Evolutionary conservation across 2,113 vertebrate genomes (phyloP).

Genomic region (Malurus cyaneus): DNA sequence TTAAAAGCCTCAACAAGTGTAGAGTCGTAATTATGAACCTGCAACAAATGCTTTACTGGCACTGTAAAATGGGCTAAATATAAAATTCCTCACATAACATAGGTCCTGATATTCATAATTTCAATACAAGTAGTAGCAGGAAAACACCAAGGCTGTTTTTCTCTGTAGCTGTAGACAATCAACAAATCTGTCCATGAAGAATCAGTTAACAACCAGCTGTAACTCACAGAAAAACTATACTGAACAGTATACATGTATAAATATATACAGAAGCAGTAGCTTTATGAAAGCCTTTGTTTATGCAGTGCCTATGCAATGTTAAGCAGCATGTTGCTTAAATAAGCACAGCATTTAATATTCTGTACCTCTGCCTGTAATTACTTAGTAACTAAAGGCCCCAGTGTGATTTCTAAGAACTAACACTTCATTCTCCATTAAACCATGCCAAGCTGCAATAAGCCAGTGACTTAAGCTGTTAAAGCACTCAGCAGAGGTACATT

Average conservation of each 20-base stretch:
- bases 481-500: neutral
- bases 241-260: neutral
- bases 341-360: slow-evolving; percentile 27
- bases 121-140: neutral
- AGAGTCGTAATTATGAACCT: neutral
- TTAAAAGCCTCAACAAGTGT: neutral
- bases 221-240: neutral
- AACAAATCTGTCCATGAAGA: neutral
- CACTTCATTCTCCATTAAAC: neutral
- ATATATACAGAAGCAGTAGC: neutral
- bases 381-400: neutral
- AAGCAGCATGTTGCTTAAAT: neutral
- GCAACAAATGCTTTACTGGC: neutral
- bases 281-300: neutral
- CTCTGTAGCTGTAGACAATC: neutral
- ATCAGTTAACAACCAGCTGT: neutral
- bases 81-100: neutral
- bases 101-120: neutral
- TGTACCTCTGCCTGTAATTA: slow-evolving; percentile 20
- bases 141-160: neutral
- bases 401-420: slow-evolving; percentile 11
- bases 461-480: neutral
- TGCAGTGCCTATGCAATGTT: neutral
- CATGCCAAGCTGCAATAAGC: neutral
- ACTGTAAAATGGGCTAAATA: neutral